These are phyloP conservation scores for Ptilonorhynchus violaceus DNA, from an alignment of 2,113 vertebrate genomes.

Conservation along the genomic window DNA sequence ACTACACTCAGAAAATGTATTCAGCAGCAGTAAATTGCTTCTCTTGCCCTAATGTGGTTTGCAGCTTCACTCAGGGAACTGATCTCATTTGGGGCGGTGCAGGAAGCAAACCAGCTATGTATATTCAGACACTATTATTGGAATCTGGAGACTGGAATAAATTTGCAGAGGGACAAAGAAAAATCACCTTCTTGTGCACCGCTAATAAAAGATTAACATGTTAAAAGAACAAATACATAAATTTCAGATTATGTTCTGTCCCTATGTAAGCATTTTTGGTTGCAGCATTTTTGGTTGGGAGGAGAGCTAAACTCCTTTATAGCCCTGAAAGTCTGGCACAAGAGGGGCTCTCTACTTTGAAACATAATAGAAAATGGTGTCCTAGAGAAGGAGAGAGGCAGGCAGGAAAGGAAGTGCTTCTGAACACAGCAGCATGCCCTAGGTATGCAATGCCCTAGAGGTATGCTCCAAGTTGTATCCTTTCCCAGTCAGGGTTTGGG, in stretches of 20 bases:
- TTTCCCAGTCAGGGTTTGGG: background rate
- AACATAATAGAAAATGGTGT: accelerated
- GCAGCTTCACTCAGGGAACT: background rate
- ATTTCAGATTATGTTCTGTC: background rate
- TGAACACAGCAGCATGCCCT: background rate
- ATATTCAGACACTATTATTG: background rate
- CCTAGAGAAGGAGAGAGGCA: background rate
- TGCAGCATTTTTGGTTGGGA: background rate
- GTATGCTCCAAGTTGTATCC: background rate
- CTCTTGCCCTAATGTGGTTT: background rate
- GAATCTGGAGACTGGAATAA: background rate
- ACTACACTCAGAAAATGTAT: background rate
- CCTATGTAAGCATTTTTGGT: background rate
- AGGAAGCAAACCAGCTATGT: background rate
- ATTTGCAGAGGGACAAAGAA: background rate
- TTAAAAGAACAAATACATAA: background rate
- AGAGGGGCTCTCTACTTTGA: background rate
- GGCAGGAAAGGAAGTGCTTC: background rate
- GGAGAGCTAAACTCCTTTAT: background rate
- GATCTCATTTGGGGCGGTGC: background rate
- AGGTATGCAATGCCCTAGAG: background rate
- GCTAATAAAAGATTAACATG: background rate
- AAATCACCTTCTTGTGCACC: background rate
- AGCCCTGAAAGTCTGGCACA: background rate
- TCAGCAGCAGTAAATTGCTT: conserved; percentile 20